Conservation (phyloP, 2,797 vertebrate genomes). For the Coregonus suidteri region DNA sequence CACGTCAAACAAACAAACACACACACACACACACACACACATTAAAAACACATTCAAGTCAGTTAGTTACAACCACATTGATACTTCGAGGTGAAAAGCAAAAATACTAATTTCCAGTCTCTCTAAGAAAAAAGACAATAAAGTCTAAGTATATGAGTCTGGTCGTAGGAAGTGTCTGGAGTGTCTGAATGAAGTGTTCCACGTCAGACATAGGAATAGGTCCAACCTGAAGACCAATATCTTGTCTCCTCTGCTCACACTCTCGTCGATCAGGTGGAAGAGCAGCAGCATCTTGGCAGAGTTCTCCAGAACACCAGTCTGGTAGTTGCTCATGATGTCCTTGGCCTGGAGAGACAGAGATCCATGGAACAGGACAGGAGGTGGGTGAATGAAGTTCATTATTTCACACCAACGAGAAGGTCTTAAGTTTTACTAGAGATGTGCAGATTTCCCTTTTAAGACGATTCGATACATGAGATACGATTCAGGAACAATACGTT, state of each 20-base stretch:
- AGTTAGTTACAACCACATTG: not conserved
- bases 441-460: no score
- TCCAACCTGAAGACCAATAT: conserved; percentile 94
- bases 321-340: conserved; percentile 90
- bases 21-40: conserved; percentile 1
- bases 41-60: not conserved
- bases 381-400: not conserved
- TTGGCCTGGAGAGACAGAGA: conserved; percentile 81
- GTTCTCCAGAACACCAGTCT: conserved; percentile 89
- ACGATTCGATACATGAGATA: no score
- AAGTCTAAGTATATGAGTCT: no score
- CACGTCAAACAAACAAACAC: conserved; percentile 29
- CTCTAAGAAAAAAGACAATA: not conserved
- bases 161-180: no score
- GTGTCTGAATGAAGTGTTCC: no score
- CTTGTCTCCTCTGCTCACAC: conserved; percentile 90
- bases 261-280: conserved; percentile 95
- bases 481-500: no score
- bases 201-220: not conserved
- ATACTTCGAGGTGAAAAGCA: not conserved
- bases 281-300: conserved; percentile 97
- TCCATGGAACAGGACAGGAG: not conserved
- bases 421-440: not conserved
- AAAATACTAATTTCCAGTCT: conserved; percentile 6
- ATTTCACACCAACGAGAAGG: not conserved